These are phyloP conservation scores for Drosophila lacertosa DNA, from an alignment of 1,140 invertebrate genomes.

Conservation along the genomic window DNA sequence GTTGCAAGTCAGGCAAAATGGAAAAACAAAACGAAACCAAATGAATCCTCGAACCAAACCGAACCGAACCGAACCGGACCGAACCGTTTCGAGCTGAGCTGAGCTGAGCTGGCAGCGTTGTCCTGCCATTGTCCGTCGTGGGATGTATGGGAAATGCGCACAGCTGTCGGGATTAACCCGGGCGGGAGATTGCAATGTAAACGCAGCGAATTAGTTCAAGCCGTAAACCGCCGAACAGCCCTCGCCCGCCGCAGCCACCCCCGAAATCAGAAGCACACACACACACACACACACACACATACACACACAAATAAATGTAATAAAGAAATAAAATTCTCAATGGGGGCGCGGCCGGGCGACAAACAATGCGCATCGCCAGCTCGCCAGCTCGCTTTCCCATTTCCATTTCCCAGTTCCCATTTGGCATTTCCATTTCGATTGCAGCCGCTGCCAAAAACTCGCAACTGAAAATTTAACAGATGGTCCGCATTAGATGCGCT, in stretches of 20 bases:
- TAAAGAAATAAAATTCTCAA: conserved; percentile 71
- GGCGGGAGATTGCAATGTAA: conserved; percentile 65
- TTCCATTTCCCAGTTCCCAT: conserved; percentile 7
- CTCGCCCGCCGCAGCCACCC: conserved; percentile 21
- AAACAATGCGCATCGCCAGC: conserved; percentile 60
- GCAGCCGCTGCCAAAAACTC: conserved; percentile 23
- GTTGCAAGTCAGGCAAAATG: conserved; percentile 61
- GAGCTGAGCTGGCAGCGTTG: neutral
- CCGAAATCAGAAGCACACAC: conserved; percentile 12
- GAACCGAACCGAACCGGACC: neutral
- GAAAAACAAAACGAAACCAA: neutral
- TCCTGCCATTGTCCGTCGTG: neutral
- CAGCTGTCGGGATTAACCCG: conserved; percentile 73
- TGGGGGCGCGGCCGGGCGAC: conserved; percentile 34
- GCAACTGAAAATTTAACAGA: conserved; percentile 78
- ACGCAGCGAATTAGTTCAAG: conserved; percentile 63
- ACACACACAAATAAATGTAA: conserved; percentile 75
- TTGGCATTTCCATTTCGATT: conserved; percentile 17
- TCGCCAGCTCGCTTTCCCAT: conserved; percentile 3
- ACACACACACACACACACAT: neutral
- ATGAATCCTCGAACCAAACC: neutral
- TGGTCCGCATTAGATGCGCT: conserved; percentile 79
- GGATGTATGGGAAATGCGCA: conserved; percentile 63
- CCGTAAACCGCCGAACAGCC: conserved; percentile 2
- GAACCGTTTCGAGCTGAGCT: neutral